These are phyloP conservation scores for Colius striatus DNA, from an alignment of 2,113 vertebrate species.

Conservation along the genomic window DNA sequence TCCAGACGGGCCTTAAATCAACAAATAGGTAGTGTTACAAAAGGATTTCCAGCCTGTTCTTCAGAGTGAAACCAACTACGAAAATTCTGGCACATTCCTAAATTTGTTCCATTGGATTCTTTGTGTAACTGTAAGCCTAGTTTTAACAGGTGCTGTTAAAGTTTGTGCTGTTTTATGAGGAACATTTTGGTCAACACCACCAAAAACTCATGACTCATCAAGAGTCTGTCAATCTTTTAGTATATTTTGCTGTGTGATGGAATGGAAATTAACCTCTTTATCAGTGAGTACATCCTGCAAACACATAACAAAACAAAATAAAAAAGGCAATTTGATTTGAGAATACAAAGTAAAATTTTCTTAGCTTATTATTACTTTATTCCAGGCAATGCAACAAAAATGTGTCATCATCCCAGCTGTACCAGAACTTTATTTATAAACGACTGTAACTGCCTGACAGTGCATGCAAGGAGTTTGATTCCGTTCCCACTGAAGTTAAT, in stretches of 20 bases:
- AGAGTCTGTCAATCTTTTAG: background rate
- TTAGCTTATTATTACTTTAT: slow-evolving; percentile 31
- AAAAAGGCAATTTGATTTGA: background rate
- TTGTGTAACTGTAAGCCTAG: background rate
- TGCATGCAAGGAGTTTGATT: background rate
- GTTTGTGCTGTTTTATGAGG: background rate
- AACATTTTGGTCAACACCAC: background rate
- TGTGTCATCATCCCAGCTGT: slow-evolving; percentile 7
- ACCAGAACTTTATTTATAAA: background rate
- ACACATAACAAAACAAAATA: background rate
- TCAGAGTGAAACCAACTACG: background rate
- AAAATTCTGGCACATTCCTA: background rate
- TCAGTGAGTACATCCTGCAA: background rate
- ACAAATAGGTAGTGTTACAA: background rate
- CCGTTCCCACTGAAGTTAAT: background rate
- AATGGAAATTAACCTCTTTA: background rate
- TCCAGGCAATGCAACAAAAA: slow-evolving; percentile 32
- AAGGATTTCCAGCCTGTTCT: background rate
- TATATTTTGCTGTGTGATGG: background rate
- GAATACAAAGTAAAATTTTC: background rate
- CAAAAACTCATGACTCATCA: background rate
- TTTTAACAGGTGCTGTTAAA: slow-evolving; percentile 14
- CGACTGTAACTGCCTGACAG: background rate
- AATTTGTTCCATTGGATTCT: background rate
- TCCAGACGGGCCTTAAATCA: background rate